These are phyloP conservation scores for Halichondria panicea DNA, from an alignment of 37 sponge, comb jelly and placozoan genomes.

Conservation along the genomic window DNA sequence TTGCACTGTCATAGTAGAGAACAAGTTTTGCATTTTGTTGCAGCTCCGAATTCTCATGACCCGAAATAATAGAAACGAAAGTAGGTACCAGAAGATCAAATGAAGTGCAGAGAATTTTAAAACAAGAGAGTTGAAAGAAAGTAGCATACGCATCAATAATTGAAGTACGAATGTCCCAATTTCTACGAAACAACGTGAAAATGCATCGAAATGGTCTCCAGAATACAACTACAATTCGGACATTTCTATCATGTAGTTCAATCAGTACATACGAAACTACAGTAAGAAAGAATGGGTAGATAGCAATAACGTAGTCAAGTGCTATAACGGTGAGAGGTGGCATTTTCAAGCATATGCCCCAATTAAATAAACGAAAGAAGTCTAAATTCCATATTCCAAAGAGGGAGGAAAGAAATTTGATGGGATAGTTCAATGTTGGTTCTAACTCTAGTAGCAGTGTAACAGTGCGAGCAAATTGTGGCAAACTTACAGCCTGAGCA, in stretches of 20 bases:
- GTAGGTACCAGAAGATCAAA: slow-evolving; percentile 27
- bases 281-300: slow-evolving; percentile 10
- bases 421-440: background rate
- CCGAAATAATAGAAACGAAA: background rate
- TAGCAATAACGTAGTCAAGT: slow-evolving; percentile 12
- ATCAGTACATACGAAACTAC: background rate
- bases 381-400: slow-evolving; percentile 41
- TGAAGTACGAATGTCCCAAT: slow-evolving; percentile 29
- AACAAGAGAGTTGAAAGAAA: slow-evolving; percentile 58
- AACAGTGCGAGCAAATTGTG: background rate
- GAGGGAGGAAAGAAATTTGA: background rate
- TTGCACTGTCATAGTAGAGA: slow-evolving; percentile 19
- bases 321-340: background rate
- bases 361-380: slow-evolving; percentile 9
- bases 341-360: background rate
- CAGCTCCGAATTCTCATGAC: background rate
- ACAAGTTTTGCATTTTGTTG: no score
- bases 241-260: background rate
- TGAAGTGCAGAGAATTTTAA: slow-evolving; percentile 38
- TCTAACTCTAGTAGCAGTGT: no score
- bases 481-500: slow-evolving; percentile 34
- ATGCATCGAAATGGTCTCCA: slow-evolving; percentile 9
- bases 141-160: slow-evolving; percentile 52
- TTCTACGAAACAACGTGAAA: slow-evolving; percentile 3
- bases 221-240: background rate